Base-by-base conservation (phyloP, 92 coral and sea anemone genomes). In the Palythoa caribaeorum region DNA sequence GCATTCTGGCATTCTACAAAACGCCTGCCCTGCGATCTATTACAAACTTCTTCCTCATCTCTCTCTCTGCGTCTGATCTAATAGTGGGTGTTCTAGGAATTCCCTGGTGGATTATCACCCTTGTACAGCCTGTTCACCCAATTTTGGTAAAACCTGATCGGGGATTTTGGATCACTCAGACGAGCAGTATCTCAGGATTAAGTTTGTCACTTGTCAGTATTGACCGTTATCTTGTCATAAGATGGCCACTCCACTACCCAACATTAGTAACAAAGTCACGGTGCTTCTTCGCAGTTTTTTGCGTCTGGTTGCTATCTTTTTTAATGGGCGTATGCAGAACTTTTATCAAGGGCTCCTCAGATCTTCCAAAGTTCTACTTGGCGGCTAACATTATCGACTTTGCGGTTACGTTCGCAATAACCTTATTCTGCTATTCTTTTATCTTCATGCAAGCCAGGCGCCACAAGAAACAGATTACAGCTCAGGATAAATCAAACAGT, bases 321-420 rank as follows among this genome's bases (percentile, higher is more conserved):
- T 73, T 48, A n/a, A 40, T 73, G 2, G 77, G 21, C 5, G 10
- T 40, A 1, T 73, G 48, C 77, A 73, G 77, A 19, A 73, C 77
- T 9, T 73, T 73, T 38, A 40, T 73, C 12, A 73, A 40, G 12
- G 54, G 35, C 6, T 73, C 52, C 53, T 39, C 53, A 44, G 77
- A 73, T 10, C 51, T 73, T 6, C 77, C 77, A 16, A 73, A 39
- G 35, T 73, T 73, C 52, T 73, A 40, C 35, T 38, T 73, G 3
- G 53, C 53, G 14, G 77, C 77, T 48, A 73, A 73, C 3, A 15
- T 73, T 73, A 4, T 73, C 3, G 53, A 73, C 53, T 73, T 73
- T 9, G 77, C 77, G 51, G n/a, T 73, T 40, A 73, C 77, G 12
- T 73, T 73, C 77, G 77, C 77, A 73, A 40, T 73, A 38, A 73